Percentiles rank a stretch among this genome's conserved stretches.
phyloP scores from a whole-genome alignment of 2,888 invertebrate genomes.

The Colletes collaris region DNA sequence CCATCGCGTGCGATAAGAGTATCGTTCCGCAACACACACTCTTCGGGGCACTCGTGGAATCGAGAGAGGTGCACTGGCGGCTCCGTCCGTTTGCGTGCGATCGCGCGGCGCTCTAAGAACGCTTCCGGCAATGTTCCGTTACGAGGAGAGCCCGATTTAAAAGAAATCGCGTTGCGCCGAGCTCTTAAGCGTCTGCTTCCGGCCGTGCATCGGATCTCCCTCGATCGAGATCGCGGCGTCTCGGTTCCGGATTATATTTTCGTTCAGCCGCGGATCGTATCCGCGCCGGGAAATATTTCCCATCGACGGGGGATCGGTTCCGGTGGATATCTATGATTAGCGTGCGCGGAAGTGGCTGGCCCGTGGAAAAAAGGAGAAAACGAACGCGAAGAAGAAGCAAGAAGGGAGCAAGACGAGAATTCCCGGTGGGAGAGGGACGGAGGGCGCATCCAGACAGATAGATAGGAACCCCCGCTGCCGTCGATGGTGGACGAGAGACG shows the following conservation, averaged over 20 bases:
- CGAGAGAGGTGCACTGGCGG: neutral
- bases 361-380: neutral
- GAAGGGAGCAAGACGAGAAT: neutral
- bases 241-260: constrained; percentile 9
- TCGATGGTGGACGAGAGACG: constrained; percentile 16
- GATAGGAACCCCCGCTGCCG: neutral
- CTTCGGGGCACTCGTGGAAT: neutral
- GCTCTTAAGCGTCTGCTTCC: neutral
- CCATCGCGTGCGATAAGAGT: constrained; percentile 21
- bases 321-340: constrained; percentile 68
- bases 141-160: neutral
- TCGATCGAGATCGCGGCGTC: neutral
- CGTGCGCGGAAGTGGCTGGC: constrained; percentile 23
- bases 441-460: constrained; percentile 15
- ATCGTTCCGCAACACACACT: constrained; percentile 5
- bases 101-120: neutral
- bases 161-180: constrained; percentile 10
- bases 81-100: constrained; percentile 1
- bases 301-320: constrained; percentile 59
- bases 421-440: neutral
- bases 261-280: constrained; percentile 10
- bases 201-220: neutral
- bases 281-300: constrained; percentile 48
- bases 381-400: neutral
- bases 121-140: neutral